phyloP scores from a whole-genome alignment of 2,113 vertebrate species.

The Shinisaurus crocodilurus region DNA sequence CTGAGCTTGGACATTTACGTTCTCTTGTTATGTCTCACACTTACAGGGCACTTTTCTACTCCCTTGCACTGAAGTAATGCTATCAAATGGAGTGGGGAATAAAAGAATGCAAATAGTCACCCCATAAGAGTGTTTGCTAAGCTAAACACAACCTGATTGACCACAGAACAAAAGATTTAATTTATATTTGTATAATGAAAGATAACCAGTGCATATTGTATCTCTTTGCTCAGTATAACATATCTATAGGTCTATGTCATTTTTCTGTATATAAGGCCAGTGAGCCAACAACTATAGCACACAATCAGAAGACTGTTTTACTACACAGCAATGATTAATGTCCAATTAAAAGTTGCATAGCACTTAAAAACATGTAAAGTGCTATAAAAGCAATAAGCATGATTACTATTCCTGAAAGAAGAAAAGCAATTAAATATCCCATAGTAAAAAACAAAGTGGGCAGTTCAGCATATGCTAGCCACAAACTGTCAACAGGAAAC shows the following conservation, averaged over 20 bases:
- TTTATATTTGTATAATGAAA: neutral
- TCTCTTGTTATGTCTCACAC: neutral
- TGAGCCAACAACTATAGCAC: constrained; percentile 38
- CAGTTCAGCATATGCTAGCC: too few species aligned
- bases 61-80: neutral
- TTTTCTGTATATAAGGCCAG: constrained; percentile 41
- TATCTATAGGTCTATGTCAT: constrained; percentile 7
- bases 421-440: constrained; percentile 62
- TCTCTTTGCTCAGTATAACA: neutral
- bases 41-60: neutral
- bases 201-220: neutral
- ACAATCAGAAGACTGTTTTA: constrained; percentile 57
- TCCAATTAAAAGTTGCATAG: constrained; percentile 35
- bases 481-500: too few species aligned
- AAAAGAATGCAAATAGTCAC: neutral
- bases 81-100: neutral
- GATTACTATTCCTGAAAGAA: constrained; percentile 59
- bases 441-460: constrained; percentile 58
- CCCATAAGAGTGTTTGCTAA: neutral
- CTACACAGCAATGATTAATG: constrained; percentile 51
- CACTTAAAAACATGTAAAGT: constrained; percentile 31
- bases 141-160: neutral
- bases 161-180: neutral
- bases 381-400: constrained; percentile 28
- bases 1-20: neutral